phyloP scores from a whole-genome alignment of 92 coral and sea anemone species.

The Actinostola sp. region DNA sequence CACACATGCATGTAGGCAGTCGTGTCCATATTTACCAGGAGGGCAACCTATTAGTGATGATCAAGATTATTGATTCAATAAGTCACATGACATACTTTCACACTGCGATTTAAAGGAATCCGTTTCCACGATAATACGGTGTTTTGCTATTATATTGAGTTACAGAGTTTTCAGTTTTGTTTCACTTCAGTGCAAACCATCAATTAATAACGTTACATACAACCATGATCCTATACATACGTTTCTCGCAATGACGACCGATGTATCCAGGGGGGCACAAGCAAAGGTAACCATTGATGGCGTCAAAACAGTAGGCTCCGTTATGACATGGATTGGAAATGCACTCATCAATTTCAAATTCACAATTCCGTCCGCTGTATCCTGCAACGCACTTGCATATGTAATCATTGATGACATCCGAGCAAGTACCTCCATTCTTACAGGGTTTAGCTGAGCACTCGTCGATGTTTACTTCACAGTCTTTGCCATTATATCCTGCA shows the following conservation, averaged over 20 bases:
- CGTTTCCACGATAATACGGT: too few species aligned
- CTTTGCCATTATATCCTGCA: background rate
- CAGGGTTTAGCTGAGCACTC: constrained; percentile 49
- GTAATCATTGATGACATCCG: constrained; percentile 18
- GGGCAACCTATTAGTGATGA: constrained; percentile 4
- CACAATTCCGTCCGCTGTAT: constrained; percentile 33
- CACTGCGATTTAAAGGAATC: too few species aligned
- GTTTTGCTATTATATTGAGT: too few species aligned
- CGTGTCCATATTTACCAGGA: constrained; percentile 19
- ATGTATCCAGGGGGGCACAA: constrained; percentile 20
- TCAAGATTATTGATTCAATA: background rate
- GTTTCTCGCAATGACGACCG: constrained; percentile 24
- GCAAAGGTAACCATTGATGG: constrained; percentile 14
- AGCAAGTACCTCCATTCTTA: constrained; percentile 27
- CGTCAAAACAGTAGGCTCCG: constrained; percentile 33
- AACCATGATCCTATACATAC: too few species aligned
- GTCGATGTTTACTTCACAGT: constrained; percentile 31
- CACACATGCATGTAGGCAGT: background rate
- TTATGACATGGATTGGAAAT: constrained; percentile 39
- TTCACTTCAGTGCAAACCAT: too few species aligned
- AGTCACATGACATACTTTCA: too few species aligned
- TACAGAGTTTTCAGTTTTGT: too few species aligned
- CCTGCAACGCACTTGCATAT: constrained; percentile 30
- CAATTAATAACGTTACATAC: too few species aligned
- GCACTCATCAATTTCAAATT: constrained; percentile 31